phyloP scores from a whole-genome alignment of 2,113 vertebrate species.

The Suncus etruscus region DNA sequence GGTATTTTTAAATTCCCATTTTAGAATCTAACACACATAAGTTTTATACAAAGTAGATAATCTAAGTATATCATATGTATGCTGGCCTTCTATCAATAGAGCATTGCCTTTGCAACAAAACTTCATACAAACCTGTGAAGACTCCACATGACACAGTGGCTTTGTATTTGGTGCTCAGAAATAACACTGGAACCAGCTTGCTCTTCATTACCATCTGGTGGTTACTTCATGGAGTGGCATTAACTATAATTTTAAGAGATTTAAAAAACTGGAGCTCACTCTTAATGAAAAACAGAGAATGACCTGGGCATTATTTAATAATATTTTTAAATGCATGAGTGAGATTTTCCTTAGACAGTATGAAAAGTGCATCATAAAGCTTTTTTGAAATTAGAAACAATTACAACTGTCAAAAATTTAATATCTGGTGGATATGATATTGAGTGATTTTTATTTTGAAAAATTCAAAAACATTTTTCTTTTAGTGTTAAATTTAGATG shows the following conservation, averaged over 20 bases:
- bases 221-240: slow-evolving; percentile 82
- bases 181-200: slow-evolving; percentile 71
- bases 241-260: slow-evolving; percentile 71
- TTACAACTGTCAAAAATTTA: slow-evolving; percentile 15
- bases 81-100: slow-evolving; percentile 56
- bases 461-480: not conserved
- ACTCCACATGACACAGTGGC: slow-evolving; percentile 8
- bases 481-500: not conserved
- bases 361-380: not conserved
- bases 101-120: slow-evolving; percentile 54
- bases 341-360: not conserved
- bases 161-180: slow-evolving; percentile 55
- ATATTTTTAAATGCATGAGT: not conserved
- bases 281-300: slow-evolving; percentile 6
- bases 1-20: slow-evolving; percentile 29
- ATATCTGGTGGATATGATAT: not conserved
- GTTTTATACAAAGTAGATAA: slow-evolving; percentile 48
- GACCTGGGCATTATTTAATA: not conserved
- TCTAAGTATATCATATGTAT: not conserved
- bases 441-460: not conserved
- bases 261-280: slow-evolving; percentile 13
- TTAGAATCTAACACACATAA: not conserved
- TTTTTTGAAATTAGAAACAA: not conserved
- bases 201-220: slow-evolving; percentile 90
- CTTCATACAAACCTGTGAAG: slow-evolving; percentile 42